Conservation (phyloP, 2,888 invertebrate species). For the Callinectes sapidus region DNA sequence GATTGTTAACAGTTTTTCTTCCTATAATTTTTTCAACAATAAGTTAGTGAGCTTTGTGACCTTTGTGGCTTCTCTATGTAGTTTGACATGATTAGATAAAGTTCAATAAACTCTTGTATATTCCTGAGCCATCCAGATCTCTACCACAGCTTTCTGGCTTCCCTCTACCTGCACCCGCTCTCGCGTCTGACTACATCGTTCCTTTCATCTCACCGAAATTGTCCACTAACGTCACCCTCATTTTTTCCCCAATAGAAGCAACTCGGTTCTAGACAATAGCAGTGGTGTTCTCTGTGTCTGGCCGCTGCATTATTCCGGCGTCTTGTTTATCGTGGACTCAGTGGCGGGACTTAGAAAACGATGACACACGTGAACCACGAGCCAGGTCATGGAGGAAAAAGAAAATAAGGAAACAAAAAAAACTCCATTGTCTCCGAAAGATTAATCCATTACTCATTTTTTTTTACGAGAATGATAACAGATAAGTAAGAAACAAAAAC, state of each 20-base stretch:
- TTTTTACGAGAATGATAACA: neutral
- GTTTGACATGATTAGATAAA: neutral
- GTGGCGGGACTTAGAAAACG: neutral
- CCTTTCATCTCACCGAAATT: neutral
- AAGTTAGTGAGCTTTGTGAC: neutral
- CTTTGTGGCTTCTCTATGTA: neutral
- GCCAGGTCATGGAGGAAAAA: neutral
- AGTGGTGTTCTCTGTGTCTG: neutral
- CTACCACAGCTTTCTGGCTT: neutral
- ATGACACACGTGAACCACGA: neutral
- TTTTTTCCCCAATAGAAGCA: neutral
- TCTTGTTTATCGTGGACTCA: neutral
- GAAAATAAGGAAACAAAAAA: neutral
- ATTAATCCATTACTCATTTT: neutral
- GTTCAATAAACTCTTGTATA: neutral
- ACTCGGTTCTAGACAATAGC: neutral
- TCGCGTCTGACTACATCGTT: neutral
- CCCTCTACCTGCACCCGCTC: neutral
- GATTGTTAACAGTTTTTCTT: too few species aligned
- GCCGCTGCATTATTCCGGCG: neutral
- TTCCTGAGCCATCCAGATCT: neutral
- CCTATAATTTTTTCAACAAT: too few species aligned
- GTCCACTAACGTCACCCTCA: neutral
- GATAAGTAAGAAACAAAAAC: neutral
- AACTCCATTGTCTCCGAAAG: neutral